These are phyloP conservation scores for Casuarius casuarius DNA, from an alignment of 2,113 vertebrate species.

Conservation along the genomic window DNA sequence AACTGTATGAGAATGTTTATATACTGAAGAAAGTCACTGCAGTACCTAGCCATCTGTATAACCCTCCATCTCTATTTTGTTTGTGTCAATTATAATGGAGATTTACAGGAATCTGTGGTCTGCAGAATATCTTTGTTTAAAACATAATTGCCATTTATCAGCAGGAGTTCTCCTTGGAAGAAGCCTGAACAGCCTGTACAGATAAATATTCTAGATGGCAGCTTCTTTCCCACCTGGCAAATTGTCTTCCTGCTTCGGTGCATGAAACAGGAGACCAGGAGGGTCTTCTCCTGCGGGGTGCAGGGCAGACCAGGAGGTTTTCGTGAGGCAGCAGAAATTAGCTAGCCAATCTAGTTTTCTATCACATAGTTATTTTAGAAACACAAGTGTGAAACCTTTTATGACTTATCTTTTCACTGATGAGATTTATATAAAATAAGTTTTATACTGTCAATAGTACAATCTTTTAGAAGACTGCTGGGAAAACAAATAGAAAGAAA, in stretches of 20 bases:
- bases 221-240: not conserved
- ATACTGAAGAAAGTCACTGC: not conserved
- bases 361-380: not conserved
- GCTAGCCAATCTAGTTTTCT: not conserved
- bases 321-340: not conserved
- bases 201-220: not conserved
- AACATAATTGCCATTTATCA: not conserved
- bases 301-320: not conserved
- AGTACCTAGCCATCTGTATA: constrained; percentile 13
- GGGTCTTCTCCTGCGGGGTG: not conserved
- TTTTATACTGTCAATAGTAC: not conserved
- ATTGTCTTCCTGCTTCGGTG: not conserved
- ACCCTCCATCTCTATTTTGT: not conserved
- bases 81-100: constrained; percentile 11
- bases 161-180: not conserved
- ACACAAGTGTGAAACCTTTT: not conserved
- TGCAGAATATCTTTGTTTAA: constrained; percentile 41
- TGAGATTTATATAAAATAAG: not conserved
- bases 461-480: not conserved
- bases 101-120: constrained; percentile 45
- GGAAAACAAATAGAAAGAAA: not conserved
- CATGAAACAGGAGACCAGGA: not conserved
- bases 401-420: not conserved
- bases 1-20: not conserved
- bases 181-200: not conserved